Conservation (phyloP, 2,113 vertebrate genomes). For the Rostratula benghalensis region DNA sequence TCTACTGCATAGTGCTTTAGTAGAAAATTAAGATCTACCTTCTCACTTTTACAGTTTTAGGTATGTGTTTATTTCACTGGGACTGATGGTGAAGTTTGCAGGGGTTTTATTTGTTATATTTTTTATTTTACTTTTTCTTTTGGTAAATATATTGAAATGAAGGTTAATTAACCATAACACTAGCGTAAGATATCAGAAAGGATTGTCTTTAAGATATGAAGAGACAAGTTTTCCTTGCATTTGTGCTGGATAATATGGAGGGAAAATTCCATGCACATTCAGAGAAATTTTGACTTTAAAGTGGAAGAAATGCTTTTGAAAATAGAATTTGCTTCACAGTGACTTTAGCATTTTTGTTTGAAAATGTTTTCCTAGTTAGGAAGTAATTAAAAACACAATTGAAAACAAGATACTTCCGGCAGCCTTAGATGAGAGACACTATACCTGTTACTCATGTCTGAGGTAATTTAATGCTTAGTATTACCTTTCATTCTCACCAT, state of each 20-base stretch:
- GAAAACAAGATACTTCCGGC: neutral
- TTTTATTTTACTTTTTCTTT: neutral
- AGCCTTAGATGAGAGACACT: neutral
- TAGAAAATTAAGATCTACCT: neutral
- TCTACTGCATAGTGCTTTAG: neutral
- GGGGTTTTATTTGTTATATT: neutral
- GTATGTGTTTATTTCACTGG: neutral
- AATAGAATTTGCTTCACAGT: neutral
- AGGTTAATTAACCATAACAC: neutral
- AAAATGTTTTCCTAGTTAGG: neutral
- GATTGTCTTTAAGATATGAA: neutral
- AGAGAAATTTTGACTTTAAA: neutral
- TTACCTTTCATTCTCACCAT: neutral
- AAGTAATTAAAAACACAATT: neutral
- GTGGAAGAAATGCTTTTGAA: neutral
- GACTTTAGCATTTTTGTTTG: neutral
- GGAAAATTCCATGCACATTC: neutral
- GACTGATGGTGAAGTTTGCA: neutral
- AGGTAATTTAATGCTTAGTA: neutral
- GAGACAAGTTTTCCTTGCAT: neutral
- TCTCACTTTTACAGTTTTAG: neutral
- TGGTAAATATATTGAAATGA: neutral
- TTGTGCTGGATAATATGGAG: neutral
- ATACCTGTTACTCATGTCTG: neutral
- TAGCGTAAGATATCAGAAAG: neutral